Evolutionary conservation across 2,888 invertebrate species (phyloP).

Genomic region (Mechanitis mazaeus): DNA sequence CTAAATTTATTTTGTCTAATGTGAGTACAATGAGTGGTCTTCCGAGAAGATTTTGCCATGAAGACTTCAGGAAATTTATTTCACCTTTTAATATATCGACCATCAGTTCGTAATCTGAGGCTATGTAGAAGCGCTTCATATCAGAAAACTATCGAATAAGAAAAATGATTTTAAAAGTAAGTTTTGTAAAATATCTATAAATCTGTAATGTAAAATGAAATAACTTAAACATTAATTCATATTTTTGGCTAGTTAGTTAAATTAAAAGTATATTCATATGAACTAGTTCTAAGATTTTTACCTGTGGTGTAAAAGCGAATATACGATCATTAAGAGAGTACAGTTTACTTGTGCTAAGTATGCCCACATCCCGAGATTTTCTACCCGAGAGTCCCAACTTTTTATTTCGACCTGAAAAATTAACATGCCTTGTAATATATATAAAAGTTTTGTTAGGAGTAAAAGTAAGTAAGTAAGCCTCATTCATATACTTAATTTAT

Average conservation of each 20-base stretch:
- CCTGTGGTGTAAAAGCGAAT: constrained; percentile 99
- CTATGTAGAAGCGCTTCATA: constrained; percentile 98
- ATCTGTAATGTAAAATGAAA: constrained; percentile 39
- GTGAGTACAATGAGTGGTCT: constrained; percentile 95
- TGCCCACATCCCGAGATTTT: constrained; percentile 96
- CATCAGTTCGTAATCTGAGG: constrained; percentile 98
- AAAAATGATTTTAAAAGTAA: not conserved
- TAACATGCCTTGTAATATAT: constrained; percentile 3
- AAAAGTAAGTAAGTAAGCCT: too few relatives aligned
- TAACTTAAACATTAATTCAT: constrained; percentile 16
- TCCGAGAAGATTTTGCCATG: constrained; percentile 98
- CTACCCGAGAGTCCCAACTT: constrained; percentile 96
- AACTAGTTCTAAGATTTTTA: constrained; percentile 47
- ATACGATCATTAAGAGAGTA: constrained; percentile 97
- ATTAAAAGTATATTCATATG: constrained; percentile 5
- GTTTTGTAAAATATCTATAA: too few relatives aligned
- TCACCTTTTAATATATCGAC: constrained; percentile 98
- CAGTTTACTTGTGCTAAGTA: constrained; percentile 97
- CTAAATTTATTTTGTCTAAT: constrained; percentile 92
- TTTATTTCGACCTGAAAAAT: constrained; percentile 87
- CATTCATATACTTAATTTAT: not conserved
- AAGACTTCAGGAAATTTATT: constrained; percentile 97
- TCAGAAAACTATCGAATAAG: constrained; percentile 91
- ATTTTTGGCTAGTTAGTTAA: not conserved
- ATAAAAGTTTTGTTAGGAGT: not conserved